A percentile compares a stretch with the other conserved stretches of the same genome.
These are phyloP conservation scores for Squalus acanthias DNA, from an alignment of 2,797 vertebrate species.

Conservation along the genomic window DNA sequence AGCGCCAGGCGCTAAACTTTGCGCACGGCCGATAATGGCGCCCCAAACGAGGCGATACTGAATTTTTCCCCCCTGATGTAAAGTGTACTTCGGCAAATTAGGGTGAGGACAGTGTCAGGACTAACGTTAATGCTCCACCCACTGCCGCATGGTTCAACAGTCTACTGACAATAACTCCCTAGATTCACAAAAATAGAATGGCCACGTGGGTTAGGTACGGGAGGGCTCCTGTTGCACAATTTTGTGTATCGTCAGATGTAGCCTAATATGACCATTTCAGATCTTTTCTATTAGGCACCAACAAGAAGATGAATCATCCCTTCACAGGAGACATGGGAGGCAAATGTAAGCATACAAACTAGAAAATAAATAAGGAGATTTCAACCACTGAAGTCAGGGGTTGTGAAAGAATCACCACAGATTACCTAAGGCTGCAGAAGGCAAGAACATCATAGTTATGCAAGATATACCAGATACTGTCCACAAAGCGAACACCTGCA, in stretches of 20 bases:
- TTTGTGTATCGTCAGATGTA: not conserved
- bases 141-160: too few species aligned
- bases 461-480: not conserved
- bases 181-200: too few species aligned
- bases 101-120: too few species aligned
- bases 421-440: not conserved
- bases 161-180: too few species aligned
- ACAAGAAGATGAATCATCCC: not conserved
- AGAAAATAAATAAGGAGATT: not conserved
- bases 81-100: too few species aligned
- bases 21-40: too few species aligned
- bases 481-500: not conserved
- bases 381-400: not conserved
- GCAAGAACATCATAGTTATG: not conserved
- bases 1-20: too few species aligned
- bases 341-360: not conserved
- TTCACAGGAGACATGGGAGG: not conserved
- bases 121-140: too few species aligned
- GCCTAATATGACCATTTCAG: not conserved
- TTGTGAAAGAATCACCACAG: not conserved
- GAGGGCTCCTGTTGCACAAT: too few species aligned
- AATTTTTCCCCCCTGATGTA: too few species aligned
- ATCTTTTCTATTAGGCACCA: not conserved
- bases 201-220: too few species aligned
- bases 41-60: too few species aligned